Evolutionary conservation across 1,140 invertebrate genomes (phyloP).

Genomic region (Zaprionus inermis): DNA sequence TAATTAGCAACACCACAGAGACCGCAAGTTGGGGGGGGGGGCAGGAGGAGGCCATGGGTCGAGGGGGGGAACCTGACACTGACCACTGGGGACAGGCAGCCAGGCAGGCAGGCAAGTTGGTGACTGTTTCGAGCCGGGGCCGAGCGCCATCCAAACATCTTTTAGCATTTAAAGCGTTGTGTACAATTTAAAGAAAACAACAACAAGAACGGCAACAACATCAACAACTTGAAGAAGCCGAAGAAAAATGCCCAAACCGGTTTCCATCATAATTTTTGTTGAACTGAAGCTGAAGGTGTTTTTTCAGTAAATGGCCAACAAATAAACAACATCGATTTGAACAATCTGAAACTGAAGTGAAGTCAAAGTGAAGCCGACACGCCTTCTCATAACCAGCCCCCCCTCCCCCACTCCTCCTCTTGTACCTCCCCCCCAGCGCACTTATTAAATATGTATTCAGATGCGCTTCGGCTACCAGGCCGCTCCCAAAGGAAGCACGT

Average conservation of each 20-base stretch:
- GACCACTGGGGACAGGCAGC: background rate
- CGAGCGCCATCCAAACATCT: slow-evolving; percentile 65
- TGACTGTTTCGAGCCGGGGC: slow-evolving; percentile 10
- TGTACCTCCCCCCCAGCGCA: slow-evolving; percentile 33
- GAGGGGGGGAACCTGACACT: background rate
- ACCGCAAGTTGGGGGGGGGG: slow-evolving; percentile 5
- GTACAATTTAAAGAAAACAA: slow-evolving; percentile 48
- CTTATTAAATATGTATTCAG: slow-evolving; percentile 52
- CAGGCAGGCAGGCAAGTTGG: background rate
- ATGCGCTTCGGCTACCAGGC: slow-evolving; percentile 15
- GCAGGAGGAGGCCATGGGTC: slow-evolving; percentile 19
- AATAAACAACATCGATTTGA: slow-evolving; percentile 56
- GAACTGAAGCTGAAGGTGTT: slow-evolving; percentile 69
- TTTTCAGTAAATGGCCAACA: slow-evolving; percentile 70
- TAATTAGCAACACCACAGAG: slow-evolving; percentile 78
- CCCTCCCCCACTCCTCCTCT: background rate
- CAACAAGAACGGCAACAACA: background rate
- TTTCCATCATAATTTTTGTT: slow-evolving; percentile 66
- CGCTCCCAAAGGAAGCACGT: slow-evolving; percentile 28
- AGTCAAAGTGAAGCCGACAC: slow-evolving; percentile 55
- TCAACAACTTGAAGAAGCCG: slow-evolving; percentile 47
- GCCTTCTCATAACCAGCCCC: no score
- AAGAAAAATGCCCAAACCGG: slow-evolving; percentile 54
- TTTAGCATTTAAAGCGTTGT: slow-evolving; percentile 74
- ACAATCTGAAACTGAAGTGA: slow-evolving; percentile 46